Evolutionary conservation across 2,113 vertebrate genomes (phyloP).

Genomic region (Lophochroa leadbeateri): DNA sequence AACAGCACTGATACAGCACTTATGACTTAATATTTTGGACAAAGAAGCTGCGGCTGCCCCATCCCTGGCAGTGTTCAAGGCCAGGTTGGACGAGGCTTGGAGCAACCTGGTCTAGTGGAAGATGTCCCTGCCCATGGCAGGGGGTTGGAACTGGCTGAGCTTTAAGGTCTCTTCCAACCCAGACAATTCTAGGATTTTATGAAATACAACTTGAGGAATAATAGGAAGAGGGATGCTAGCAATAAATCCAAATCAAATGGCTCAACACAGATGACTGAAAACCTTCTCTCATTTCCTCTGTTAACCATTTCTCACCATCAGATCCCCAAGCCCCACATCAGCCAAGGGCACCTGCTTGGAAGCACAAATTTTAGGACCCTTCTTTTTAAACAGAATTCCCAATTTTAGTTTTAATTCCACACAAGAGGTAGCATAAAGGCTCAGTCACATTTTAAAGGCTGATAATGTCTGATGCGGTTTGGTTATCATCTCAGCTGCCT

Average conservation of each 20-base stretch:
- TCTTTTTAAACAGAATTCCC: neutral
- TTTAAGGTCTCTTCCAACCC: neutral
- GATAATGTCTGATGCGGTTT: neutral
- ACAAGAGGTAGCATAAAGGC: neutral
- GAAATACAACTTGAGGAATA: neutral
- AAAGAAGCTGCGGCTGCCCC: neutral
- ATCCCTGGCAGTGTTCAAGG: neutral
- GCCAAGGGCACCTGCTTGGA: neutral
- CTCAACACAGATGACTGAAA: neutral
- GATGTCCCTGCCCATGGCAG: neutral
- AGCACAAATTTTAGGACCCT: rapidly evolving
- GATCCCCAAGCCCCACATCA: neutral
- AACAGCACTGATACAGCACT: neutral
- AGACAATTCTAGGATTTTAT: neutral
- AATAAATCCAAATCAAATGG: too few relatives aligned
- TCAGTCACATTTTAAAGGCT: neutral
- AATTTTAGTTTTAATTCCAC: neutral
- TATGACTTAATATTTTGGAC: neutral
- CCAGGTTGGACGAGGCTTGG: neutral
- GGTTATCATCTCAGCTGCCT: neutral
- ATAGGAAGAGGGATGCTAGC: neutral
- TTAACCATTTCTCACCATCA: neutral
- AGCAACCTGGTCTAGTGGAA: neutral
- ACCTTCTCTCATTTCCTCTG: neutral
- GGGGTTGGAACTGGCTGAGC: neutral